Conservation (phyloP, 2,888 invertebrate species). For the Heterodera filipjevi region DNA sequence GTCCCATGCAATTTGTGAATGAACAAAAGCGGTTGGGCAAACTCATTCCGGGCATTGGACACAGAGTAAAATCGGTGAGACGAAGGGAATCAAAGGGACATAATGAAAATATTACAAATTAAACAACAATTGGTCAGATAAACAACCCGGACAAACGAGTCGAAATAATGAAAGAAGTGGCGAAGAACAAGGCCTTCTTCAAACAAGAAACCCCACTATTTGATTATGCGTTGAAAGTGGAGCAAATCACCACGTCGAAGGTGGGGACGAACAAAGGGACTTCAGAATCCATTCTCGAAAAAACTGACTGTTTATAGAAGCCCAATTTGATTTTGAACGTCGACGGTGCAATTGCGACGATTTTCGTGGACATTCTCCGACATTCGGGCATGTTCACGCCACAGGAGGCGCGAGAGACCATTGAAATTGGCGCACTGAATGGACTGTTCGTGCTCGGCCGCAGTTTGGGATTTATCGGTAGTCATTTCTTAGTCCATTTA, state of each 20-base stretch:
- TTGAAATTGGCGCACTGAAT: slow-evolving; percentile 95
- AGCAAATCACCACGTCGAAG: slow-evolving; percentile 96
- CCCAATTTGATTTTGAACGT: slow-evolving; percentile 99
- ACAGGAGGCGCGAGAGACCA: slow-evolving; percentile 95
- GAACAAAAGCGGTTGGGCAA: slow-evolving; percentile 93
- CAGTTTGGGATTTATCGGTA: slow-evolving; percentile 94
- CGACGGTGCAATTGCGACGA: slow-evolving; percentile 94
- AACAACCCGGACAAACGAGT: slow-evolving; percentile 99
- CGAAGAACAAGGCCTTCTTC: slow-evolving; percentile 79
- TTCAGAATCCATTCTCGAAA: background rate
- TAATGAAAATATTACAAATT: too few species aligned
- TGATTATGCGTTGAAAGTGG: slow-evolving; percentile 92
- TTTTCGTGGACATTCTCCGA: slow-evolving; percentile 93
- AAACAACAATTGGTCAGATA: slow-evolving; percentile 70
- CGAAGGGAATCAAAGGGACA: background rate
- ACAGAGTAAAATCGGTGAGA: slow-evolving; percentile 76
- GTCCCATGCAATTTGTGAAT: slow-evolving; percentile 96
- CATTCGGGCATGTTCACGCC: slow-evolving; percentile 72
- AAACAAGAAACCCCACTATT: slow-evolving; percentile 86
- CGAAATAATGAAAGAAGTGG: slow-evolving; percentile 89
- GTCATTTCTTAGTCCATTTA: slow-evolving; percentile 10
- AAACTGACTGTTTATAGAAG: slow-evolving; percentile 73
- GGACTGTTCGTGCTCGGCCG: slow-evolving; percentile 96
- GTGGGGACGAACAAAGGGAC: slow-evolving; percentile 62
- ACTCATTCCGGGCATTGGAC: slow-evolving; percentile 98